These are phyloP conservation scores for Cosmopolites sordidus DNA, from an alignment of 2,888 invertebrate genomes.

Conservation along the genomic window DNA sequence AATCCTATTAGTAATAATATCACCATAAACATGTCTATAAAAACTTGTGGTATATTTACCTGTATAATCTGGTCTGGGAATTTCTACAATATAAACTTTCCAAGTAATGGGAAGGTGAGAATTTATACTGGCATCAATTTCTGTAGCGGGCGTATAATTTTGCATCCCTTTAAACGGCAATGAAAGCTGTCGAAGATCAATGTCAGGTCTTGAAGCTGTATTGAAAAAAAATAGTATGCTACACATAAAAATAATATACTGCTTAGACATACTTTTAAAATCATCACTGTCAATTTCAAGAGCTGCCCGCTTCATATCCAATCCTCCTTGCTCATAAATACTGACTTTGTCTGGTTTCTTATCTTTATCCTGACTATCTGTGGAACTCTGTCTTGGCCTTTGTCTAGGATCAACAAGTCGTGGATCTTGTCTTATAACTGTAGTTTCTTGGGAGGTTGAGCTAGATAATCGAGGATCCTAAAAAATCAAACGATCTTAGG, in stretches of 20 bases:
- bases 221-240: neutral
- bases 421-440: slow-evolving; percentile 15
- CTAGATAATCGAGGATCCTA: slow-evolving; percentile 6
- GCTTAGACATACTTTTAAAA: slow-evolving; percentile 42
- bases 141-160: slow-evolving; percentile 79
- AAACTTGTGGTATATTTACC: no score
- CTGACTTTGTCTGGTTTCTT: slow-evolving; percentile 48
- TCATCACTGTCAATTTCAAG: slow-evolving; percentile 59
- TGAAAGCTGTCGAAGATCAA: slow-evolving; percentile 67
- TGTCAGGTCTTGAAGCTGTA: slow-evolving; percentile 57
- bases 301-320: slow-evolving; percentile 54
- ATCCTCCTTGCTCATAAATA: slow-evolving; percentile 60
- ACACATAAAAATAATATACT: neutral
- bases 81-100: slow-evolving; percentile 57
- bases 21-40: no score
- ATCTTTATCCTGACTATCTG: slow-evolving; percentile 34
- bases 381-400: slow-evolving; percentile 31
- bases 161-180: slow-evolving; percentile 73
- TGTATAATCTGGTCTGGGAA: slow-evolving; percentile 71
- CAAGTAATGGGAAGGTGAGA: slow-evolving; percentile 73
- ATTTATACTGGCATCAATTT: slow-evolving; percentile 78
- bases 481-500: no score
- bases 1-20: no score
- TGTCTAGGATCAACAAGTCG: slow-evolving; percentile 11
- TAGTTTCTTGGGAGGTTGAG: slow-evolving; percentile 7